Conservation (phyloP, 2,797 vertebrate genomes). For the Valencia hispanica region DNA sequence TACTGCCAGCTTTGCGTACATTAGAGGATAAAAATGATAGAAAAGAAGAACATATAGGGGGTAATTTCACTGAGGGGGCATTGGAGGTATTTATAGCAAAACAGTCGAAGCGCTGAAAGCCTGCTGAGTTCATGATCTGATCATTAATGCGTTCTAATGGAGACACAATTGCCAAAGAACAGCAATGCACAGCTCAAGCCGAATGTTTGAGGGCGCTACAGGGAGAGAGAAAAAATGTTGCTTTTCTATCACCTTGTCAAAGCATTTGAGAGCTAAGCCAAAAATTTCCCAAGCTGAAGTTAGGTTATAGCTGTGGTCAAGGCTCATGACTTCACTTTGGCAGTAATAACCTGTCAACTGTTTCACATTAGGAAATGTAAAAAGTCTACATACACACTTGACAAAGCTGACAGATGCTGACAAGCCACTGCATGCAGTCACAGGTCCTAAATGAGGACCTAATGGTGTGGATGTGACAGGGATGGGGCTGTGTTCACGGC, state of each 20-base stretch:
- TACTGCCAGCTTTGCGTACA: conserved; percentile 78
- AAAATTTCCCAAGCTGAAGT: conserved; percentile 64
- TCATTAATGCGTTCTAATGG: conserved; percentile 56
- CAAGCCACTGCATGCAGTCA: conserved; percentile 70
- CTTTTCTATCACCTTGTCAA: conserved; percentile 60
- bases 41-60: conserved; percentile 53
- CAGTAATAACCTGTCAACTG: conserved; percentile 80
- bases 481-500: conserved; percentile 62
- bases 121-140: conserved; percentile 60
- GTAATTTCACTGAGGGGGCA: conserved; percentile 65
- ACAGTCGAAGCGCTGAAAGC: conserved; percentile 58
- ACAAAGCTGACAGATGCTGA: conserved; percentile 79
- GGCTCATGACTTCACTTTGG: conserved; percentile 68
- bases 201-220: conserved; percentile 28
- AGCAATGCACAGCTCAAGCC: conserved; percentile 25
- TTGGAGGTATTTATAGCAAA: conserved; percentile 71
- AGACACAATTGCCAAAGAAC: conserved; percentile 41
- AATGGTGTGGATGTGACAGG: conserved; percentile 71
- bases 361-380: conserved; percentile 73
- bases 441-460: conserved; percentile 75
- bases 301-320: conserved; percentile 72
- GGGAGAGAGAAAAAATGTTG: conserved; percentile 42
- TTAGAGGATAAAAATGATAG: conserved; percentile 75
- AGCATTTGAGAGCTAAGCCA: conserved; percentile 53
- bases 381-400: conserved; percentile 72